phyloP scores from a whole-genome alignment of 2,888 invertebrate species.

The Tetrapedia diversipes region DNA sequence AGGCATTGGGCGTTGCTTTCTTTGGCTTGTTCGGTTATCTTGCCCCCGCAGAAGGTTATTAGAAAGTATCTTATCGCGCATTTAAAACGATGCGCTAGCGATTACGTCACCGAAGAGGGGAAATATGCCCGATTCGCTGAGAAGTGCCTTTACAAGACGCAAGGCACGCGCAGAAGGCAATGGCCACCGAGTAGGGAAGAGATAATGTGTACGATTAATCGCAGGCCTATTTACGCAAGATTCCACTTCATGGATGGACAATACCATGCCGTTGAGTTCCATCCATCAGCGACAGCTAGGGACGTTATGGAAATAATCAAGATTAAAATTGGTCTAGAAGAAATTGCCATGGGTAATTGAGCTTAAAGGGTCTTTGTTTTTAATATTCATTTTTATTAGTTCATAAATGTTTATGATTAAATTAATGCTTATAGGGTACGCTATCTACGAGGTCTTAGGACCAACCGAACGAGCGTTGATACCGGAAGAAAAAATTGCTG shows the following conservation, averaged over 20 bases:
- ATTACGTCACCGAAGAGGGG: slow-evolving; percentile 95
- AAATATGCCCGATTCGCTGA: slow-evolving; percentile 97
- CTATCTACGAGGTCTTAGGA: slow-evolving; percentile 95
- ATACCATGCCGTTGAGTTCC: slow-evolving; percentile 97
- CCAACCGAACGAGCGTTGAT: slow-evolving; percentile 93
- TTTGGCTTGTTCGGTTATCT: slow-evolving; percentile 90
- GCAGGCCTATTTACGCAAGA: slow-evolving; percentile 94
- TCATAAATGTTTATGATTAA: slow-evolving; percentile 2
- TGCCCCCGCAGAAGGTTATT: slow-evolving; percentile 93
- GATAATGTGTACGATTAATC: slow-evolving; percentile 95
- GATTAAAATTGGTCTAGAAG: slow-evolving; percentile 93
- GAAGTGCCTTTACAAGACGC: slow-evolving; percentile 90
- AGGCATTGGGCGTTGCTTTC: slow-evolving; percentile 96
- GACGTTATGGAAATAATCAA: slow-evolving; percentile 94
- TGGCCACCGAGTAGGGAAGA: slow-evolving; percentile 97
- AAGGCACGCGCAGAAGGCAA: slow-evolving; percentile 91
- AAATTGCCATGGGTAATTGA: slow-evolving; percentile 87
- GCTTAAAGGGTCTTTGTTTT: neutral
- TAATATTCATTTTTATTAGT: neutral
- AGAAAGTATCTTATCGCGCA: slow-evolving; percentile 95
- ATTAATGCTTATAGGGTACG: slow-evolving; percentile 87
- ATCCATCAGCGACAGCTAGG: slow-evolving; percentile 95
- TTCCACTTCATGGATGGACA: slow-evolving; percentile 97
- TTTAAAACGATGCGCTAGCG: slow-evolving; percentile 93
- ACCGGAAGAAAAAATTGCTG: slow-evolving; percentile 94